Percentiles rank a stretch among this genome's conserved stretches.
These are phyloP conservation scores for Drosophila elegans DNA, from an alignment of 1,140 invertebrate species.

Conservation along the genomic window DNA sequence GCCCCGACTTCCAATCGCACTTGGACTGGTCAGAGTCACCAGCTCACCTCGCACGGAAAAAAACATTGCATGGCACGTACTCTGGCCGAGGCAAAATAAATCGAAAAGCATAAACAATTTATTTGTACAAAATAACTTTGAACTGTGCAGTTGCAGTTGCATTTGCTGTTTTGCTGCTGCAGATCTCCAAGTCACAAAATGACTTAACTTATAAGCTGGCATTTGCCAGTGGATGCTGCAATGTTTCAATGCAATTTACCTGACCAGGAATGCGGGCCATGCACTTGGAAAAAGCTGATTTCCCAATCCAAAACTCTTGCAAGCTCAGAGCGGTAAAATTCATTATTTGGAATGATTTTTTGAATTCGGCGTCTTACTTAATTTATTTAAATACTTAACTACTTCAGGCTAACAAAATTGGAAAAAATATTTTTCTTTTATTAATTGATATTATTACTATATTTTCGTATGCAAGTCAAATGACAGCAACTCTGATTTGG, in stretches of 20 bases:
- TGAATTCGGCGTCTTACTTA: not conserved
- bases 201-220: conserved; percentile 78
- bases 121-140: conserved; percentile 72
- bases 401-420: no score
- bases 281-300: conserved; percentile 36
- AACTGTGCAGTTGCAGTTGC: conserved; percentile 45
- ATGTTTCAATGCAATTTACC: conserved; percentile 72
- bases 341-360: not conserved
- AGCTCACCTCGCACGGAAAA: conserved; percentile 62
- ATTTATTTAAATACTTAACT: no score
- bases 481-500: no score
- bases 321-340: not conserved
- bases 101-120: conserved; percentile 80
- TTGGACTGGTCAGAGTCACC: conserved; percentile 32
- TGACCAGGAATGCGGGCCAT: conserved; percentile 41
- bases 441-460: no score
- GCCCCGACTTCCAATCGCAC: conserved; percentile 5
- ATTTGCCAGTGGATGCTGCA: conserved; percentile 61
- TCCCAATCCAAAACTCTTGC: not conserved
- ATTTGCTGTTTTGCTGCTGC: conserved; percentile 33
- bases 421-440: no score
- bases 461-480: no score
- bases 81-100: conserved; percentile 55
- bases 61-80: conserved; percentile 24
- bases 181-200: conserved; percentile 62